Percentiles rank a stretch among this genome's conserved stretches.
Conservation (phyloP, 2,113 vertebrate species). For the Sminthopsis crassicaudata region DNA sequence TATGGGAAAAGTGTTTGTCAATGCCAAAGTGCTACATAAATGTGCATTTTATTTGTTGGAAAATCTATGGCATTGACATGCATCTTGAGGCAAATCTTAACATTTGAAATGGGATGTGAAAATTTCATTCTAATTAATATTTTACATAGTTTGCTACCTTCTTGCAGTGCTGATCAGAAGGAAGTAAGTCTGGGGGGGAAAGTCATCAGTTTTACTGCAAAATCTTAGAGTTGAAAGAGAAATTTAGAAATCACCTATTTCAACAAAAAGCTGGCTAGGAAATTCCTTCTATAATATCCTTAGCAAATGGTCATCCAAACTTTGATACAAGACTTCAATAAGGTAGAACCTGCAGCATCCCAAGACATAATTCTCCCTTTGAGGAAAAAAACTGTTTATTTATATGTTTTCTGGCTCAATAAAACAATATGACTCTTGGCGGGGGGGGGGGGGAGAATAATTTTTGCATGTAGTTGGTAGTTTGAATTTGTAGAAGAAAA, state of each 20-base stretch:
- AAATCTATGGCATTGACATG: neutral
- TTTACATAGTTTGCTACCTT: neutral
- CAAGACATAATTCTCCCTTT: neutral
- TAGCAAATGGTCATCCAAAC: neutral
- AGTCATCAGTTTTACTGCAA: neutral
- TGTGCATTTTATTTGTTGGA: neutral
- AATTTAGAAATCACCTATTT: neutral
- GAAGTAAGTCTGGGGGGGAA: neutral
- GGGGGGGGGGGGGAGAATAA: neutral
- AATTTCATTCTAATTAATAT: neutral
- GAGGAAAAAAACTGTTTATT: neutral
- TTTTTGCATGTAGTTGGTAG: neutral
- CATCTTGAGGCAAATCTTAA: neutral
- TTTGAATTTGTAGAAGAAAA: neutral
- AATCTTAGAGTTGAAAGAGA: neutral
- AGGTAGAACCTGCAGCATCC: neutral
- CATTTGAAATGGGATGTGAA: neutral
- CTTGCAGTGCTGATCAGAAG: neutral
- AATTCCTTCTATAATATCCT: neutral
- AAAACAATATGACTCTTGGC: neutral
- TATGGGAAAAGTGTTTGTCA: neutral
- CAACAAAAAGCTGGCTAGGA: neutral
- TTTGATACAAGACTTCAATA: neutral
- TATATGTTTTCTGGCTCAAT: neutral
- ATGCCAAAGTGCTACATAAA: neutral